These are phyloP conservation scores for Mustelus asterias DNA, from an alignment of 2,113 vertebrate species.

Conservation along the genomic window DNA sequence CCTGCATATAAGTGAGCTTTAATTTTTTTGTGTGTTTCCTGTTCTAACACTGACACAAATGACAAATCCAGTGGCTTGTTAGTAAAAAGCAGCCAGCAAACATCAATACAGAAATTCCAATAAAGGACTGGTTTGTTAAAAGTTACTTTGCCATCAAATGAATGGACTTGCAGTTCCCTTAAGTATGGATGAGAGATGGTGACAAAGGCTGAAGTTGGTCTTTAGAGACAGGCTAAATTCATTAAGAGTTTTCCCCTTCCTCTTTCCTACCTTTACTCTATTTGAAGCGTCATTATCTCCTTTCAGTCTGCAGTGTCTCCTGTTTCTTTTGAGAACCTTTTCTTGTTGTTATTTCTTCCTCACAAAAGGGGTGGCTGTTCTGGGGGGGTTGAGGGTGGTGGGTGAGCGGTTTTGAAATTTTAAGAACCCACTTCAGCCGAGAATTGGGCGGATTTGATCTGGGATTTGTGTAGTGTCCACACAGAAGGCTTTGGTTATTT, in stretches of 20 bases:
- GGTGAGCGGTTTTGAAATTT: conserved; percentile 56
- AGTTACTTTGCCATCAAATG: conserved; percentile 21
- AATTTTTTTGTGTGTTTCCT: background rate
- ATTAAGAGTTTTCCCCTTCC: conserved; percentile 59
- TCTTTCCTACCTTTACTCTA: conserved; percentile 56
- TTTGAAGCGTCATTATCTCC: conserved; percentile 72
- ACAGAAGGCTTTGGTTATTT: conserved; percentile 65
- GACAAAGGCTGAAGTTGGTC: conserved; percentile 54
- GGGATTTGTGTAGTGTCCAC: conserved; percentile 70
- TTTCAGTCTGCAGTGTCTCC: conserved; percentile 57
- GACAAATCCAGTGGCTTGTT: conserved; percentile 13
- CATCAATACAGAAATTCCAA: background rate
- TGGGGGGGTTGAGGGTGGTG: conserved; percentile 41
- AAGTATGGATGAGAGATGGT: conserved; percentile 37
- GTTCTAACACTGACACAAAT: conserved; percentile 5
- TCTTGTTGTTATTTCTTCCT: conserved; percentile 59
- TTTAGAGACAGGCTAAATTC: conserved; percentile 67
- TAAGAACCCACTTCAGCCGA: conserved; percentile 55
- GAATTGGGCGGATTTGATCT: conserved; percentile 58
- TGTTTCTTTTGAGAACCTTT: conserved; percentile 74
- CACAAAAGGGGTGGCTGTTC: conserved; percentile 68
- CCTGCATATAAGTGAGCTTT: background rate
- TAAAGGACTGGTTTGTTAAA: conserved; percentile 31
- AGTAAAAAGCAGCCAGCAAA: background rate
- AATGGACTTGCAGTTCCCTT: conserved; percentile 3